Base-by-base conservation (phyloP, 2,113 vertebrate genomes). In the Ancistrus triradiatus region DNA sequence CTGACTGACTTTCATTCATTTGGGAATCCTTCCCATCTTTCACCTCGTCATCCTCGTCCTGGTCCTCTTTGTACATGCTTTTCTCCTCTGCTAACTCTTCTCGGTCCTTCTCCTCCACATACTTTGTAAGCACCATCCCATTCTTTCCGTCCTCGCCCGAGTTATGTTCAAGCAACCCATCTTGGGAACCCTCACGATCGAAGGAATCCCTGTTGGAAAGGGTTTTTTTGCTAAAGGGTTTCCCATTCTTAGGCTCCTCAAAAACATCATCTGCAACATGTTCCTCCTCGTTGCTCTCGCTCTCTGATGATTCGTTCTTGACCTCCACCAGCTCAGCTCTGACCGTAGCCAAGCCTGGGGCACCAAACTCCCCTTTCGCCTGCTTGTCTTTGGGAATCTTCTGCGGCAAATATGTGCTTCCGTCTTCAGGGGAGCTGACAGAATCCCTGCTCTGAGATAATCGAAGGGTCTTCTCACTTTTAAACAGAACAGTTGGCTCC, bases 291-390 rank as follows among this genome's bases (percentile, higher is more conserved):
- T 78, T 85, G 59, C 83, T 83, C 40, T 87, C 88, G 69, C 84
- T 85, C 72, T 89, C 91, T n/a, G 88, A 93, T 13, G 88, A 90
- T 74, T 91, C 89, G 21, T 79, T 85, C 74, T 89, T 85, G 50
- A 88, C 74, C 2, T 81, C 77, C 50, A 89, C 78, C 27, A 91
- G 74, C 71, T 91, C 90, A 27, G 85, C 77, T 7, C 81, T 79
- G 35, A 88, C 69, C 0, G 74, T 75, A 31, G 78, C 59, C 48
- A 80, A 47, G 10, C 33, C 55, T 2, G 63, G 61, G 31, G 46
- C 15, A 3, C 35, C 52, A 48, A 43, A 22, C 5, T n/a, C 38
- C 5, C 7, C 37, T n/a, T 63, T 50, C 19, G 11, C 42, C 24
- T 63, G 14, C 28, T 56, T 46, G 6, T 8, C 47, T 46, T 59